Conservation (phyloP, 1,140 invertebrate genomes). For the Brachionus paranguensis region DNA sequence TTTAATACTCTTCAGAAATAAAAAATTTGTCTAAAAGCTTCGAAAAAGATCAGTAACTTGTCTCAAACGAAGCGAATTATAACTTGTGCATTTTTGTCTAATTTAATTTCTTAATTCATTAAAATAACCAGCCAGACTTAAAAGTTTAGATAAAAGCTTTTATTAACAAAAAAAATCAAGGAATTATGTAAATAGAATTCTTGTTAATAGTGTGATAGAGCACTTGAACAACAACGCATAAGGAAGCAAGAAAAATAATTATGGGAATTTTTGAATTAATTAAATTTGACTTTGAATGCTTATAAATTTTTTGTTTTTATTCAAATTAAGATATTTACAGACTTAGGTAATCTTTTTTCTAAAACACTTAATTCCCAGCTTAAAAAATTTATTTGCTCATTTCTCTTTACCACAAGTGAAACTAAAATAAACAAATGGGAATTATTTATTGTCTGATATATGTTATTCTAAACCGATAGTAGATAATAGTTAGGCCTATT, state of each 20-base stretch:
- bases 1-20: background rate
- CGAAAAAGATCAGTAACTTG: background rate
- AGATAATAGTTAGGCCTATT: background rate
- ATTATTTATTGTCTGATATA: background rate
- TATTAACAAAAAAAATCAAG: background rate
- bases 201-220: background rate
- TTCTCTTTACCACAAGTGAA: background rate
- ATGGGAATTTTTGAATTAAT: background rate
- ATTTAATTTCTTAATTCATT: background rate
- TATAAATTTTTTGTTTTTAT: background rate
- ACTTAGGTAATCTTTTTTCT: too few species aligned
- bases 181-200: background rate
- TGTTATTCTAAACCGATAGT: background rate
- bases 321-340: too few species aligned
- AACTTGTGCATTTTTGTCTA: background rate
- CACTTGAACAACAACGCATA: background rate
- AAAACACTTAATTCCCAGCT: background rate
- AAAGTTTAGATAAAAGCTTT: background rate
- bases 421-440: background rate
- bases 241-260: background rate
- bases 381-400: background rate
- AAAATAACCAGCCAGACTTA: background rate
- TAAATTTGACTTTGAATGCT: background rate
- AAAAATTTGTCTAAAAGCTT: background rate
- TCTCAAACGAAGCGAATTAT: background rate